phyloP scores from a whole-genome alignment of 2,888 invertebrate genomes.

The Cerceris ruficornis region DNA sequence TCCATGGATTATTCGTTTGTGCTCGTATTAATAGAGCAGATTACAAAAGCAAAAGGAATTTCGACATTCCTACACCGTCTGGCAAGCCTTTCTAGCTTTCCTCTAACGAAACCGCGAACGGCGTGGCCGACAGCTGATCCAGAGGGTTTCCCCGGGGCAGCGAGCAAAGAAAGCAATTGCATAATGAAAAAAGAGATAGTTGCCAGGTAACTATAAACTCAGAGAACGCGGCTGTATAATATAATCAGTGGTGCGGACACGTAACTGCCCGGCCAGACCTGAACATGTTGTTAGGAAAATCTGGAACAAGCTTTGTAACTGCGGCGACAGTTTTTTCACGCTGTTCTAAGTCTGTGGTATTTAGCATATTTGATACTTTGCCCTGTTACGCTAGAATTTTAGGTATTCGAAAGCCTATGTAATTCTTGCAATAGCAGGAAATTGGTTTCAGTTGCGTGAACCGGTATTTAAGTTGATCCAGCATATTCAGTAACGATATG shows the following conservation, averaged over 20 bases:
- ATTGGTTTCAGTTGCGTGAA: neutral
- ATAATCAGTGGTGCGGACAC: slow-evolving; percentile 55
- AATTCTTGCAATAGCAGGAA: neutral
- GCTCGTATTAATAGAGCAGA: neutral
- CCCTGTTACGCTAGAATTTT: slow-evolving; percentile 16
- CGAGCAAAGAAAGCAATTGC: slow-evolving; percentile 72
- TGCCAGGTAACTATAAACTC: slow-evolving; percentile 68
- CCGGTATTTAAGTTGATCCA: too few relatives aligned
- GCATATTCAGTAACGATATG: too few relatives aligned
- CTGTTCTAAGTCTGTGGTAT: slow-evolving; percentile 6
- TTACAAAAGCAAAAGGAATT: neutral
- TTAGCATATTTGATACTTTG: neutral
- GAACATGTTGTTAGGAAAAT: slow-evolving; percentile 59
- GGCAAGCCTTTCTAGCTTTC: neutral
- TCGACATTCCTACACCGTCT: neutral
- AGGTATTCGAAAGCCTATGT: neutral
- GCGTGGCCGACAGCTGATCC: slow-evolving; percentile 21
- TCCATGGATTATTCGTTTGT: neutral
- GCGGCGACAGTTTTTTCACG: slow-evolving; percentile 35
- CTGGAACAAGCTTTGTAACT: slow-evolving; percentile 59
- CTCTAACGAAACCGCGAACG: slow-evolving; percentile 14
- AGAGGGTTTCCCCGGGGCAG: slow-evolving; percentile 35
- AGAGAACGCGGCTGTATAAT: slow-evolving; percentile 61
- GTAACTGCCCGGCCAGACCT: slow-evolving; percentile 56
- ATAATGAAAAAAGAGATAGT: slow-evolving; percentile 78